These are phyloP conservation scores for Sturnira hondurensis DNA, from an alignment of 2,113 vertebrate genomes.

Conservation along the genomic window DNA sequence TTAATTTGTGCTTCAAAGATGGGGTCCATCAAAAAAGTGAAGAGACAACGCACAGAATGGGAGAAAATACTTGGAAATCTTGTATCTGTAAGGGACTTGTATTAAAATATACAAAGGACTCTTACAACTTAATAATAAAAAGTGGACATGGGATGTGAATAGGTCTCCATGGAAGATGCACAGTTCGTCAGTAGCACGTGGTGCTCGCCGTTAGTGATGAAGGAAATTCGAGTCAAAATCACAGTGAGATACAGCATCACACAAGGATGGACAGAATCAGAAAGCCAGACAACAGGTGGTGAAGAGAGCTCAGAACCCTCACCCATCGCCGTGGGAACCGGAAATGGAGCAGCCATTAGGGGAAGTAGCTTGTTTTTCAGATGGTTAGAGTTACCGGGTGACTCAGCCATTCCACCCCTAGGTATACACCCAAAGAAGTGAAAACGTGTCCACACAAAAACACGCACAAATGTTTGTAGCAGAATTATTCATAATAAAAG, in stretches of 20 bases:
- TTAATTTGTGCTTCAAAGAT: slow-evolving; percentile 10
- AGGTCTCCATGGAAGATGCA: background rate
- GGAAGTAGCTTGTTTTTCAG: background rate
- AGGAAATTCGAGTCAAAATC: background rate
- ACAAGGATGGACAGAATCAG: background rate
- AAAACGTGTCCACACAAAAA: background rate
- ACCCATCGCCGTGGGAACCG: background rate
- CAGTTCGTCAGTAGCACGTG: background rate
- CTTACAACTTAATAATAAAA: background rate
- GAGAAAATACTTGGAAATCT: background rate
- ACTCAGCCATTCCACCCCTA: background rate
- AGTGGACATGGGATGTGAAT: background rate
- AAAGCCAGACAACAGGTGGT: background rate
- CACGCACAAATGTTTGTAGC: background rate
- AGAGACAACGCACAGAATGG: background rate
- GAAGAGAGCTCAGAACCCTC: background rate
- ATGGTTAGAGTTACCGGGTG: background rate
- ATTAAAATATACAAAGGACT: background rate
- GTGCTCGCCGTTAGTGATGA: background rate
- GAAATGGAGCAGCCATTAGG: background rate
- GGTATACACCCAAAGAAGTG: background rate
- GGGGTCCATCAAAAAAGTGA: background rate
- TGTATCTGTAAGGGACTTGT: background rate
- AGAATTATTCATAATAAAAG: background rate
- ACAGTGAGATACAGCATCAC: background rate